phyloP scores from a whole-genome alignment of 2,797 vertebrate genomes.

The Hafferia zeledoni region DNA sequence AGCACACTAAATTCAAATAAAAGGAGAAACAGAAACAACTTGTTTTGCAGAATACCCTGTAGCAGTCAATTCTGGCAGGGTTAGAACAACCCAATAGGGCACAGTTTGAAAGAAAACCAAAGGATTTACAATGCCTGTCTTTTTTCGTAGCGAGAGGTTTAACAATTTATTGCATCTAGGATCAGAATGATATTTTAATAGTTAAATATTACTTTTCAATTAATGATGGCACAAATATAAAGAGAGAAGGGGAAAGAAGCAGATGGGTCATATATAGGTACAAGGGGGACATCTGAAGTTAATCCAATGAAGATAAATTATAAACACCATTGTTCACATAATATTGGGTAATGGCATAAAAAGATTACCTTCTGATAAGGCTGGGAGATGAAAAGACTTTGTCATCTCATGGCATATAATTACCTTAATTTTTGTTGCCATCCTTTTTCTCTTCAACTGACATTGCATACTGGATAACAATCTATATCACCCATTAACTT shows the following conservation, averaged over 20 bases:
- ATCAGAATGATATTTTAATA: background rate
- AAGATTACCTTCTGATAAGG: background rate
- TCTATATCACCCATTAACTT: background rate
- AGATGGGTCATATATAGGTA: background rate
- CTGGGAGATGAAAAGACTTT: background rate
- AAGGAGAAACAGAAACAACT: background rate
- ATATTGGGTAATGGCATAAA: background rate
- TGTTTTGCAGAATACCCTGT: background rate
- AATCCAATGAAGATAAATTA: background rate
- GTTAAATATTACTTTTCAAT: background rate
- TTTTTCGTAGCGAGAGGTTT: background rate
- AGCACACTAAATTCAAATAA: conserved; percentile 9
- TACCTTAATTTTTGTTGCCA: background rate
- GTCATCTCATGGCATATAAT: background rate
- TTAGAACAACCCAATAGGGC: background rate
- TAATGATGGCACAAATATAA: background rate
- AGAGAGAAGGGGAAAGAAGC: background rate
- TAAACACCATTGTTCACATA: background rate
- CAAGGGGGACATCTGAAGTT: background rate
- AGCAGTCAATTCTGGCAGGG: background rate
- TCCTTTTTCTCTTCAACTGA: background rate
- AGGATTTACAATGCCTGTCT: background rate
- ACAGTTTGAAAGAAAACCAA: background rate
- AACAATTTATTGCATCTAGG: background rate
- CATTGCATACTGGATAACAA: background rate